These are phyloP conservation scores for Apostichopus leukothele DNA, from an alignment of 53 echinoderm and acorn worm genomes.

Conservation along the genomic window DNA sequence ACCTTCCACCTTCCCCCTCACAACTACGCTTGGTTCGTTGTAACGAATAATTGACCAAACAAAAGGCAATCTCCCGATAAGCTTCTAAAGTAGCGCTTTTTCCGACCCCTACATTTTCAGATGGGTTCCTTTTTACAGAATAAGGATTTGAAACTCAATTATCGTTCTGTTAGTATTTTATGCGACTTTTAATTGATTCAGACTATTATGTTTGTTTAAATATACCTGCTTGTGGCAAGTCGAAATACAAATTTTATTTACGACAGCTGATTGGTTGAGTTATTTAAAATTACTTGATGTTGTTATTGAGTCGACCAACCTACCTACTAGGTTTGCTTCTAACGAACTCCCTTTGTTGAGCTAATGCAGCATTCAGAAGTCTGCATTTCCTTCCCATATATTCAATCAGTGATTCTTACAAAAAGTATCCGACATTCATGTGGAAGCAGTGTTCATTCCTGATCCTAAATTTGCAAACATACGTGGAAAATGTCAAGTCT, in stretches of 20 bases:
- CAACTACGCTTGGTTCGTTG: too few relatives aligned
- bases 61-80: too few relatives aligned
- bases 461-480: neutral
- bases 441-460: neutral
- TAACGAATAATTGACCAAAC: too few relatives aligned
- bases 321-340: neutral
- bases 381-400: neutral
- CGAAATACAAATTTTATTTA: constrained; percentile 3
- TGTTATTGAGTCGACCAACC: neutral
- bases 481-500: constrained; percentile 3
- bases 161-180: too few relatives aligned
- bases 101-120: too few relatives aligned
- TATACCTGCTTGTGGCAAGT: neutral
- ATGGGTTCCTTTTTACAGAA: too few relatives aligned
- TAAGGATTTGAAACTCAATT: too few relatives aligned
- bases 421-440: neutral
- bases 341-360: neutral
- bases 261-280: constrained; percentile 16
- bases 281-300: neutral
- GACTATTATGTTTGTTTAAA: too few relatives aligned
- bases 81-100: too few relatives aligned
- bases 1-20: too few relatives aligned
- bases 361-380: neutral
- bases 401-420: neutral
- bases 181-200: too few relatives aligned